Conservation (phyloP, 2,888 invertebrate species). For the Pycnomerus fuliginosus region DNA sequence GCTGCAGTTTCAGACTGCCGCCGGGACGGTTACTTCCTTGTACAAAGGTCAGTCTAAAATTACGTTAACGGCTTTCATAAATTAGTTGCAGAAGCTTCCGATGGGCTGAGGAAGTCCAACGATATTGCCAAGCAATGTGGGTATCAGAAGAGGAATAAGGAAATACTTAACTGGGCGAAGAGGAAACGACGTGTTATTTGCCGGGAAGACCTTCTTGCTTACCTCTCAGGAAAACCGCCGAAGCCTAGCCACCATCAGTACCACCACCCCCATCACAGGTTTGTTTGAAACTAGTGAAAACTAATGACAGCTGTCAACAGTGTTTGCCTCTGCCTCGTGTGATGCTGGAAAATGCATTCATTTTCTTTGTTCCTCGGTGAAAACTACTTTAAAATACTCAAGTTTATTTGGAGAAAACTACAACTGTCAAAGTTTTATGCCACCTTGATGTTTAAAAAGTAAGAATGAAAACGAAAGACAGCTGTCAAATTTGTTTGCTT, state of each 20-base stretch:
- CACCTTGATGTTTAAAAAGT: too few species aligned
- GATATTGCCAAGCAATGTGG: slow-evolving; percentile 73
- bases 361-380: too few species aligned
- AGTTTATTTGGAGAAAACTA: too few species aligned
- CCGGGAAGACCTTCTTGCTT: slow-evolving; percentile 74
- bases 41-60: slow-evolving; percentile 65
- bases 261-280: slow-evolving; percentile 52
- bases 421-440: too few species aligned
- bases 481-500: too few species aligned
- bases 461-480: too few species aligned
- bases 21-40: slow-evolving; percentile 72
- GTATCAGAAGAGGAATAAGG: slow-evolving; percentile 71
- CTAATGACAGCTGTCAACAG: background rate
- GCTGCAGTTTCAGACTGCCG: slow-evolving; percentile 79
- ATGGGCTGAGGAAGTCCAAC: slow-evolving; percentile 66
- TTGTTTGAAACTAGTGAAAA: slow-evolving; percentile 16
- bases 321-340: slow-evolving; percentile 19
- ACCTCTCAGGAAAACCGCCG: slow-evolving; percentile 72
- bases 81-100: slow-evolving; percentile 64
- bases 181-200: slow-evolving; percentile 68
- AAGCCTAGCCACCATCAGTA: slow-evolving; percentile 58
- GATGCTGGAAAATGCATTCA: too few species aligned
- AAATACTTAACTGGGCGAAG: slow-evolving; percentile 76
- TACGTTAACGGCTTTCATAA: slow-evolving; percentile 1
- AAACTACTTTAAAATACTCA: too few species aligned